Evolutionary conservation across 2,888 invertebrate species (phyloP).

Genomic region (Dasysyrphus tricinctus): DNA sequence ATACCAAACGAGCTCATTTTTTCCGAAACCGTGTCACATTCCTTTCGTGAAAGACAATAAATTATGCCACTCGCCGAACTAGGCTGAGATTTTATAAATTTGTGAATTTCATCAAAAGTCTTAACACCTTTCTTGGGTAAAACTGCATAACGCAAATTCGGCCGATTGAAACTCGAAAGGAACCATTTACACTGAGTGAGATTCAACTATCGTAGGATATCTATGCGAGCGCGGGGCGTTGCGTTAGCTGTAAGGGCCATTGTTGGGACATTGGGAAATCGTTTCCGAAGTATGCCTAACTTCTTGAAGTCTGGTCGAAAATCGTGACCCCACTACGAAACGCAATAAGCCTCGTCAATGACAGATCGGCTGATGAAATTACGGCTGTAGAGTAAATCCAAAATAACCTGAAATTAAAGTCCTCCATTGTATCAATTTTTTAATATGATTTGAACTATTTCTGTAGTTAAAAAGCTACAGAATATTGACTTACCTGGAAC

Average conservation of each 20-base stretch:
- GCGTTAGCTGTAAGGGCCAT: slow-evolving; percentile 98
- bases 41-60: slow-evolving; percentile 96
- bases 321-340: slow-evolving; percentile 99
- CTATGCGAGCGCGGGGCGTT: slow-evolving; percentile 94
- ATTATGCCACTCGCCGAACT: slow-evolving; percentile 93
- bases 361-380: slow-evolving; percentile 93
- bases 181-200: slow-evolving; percentile 93
- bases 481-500: slow-evolving; percentile 84
- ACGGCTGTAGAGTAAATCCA: slow-evolving; percentile 89
- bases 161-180: slow-evolving; percentile 96
- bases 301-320: slow-evolving; percentile 96
- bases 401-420: slow-evolving; percentile 81
- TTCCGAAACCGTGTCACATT: slow-evolving; percentile 91
- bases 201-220: slow-evolving; percentile 93
- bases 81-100: slow-evolving; percentile 89
- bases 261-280: slow-evolving; percentile 88
- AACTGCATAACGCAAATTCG: slow-evolving; percentile 95
- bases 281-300: slow-evolving; percentile 88
- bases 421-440: too few relatives aligned
- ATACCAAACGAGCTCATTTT: slow-evolving; percentile 87
- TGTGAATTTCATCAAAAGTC: slow-evolving; percentile 89
- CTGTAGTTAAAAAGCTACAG: background rate
- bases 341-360: slow-evolving; percentile 99
- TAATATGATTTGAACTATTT: too few relatives aligned
- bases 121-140: slow-evolving; percentile 90